Evolutionary conservation across 2,797 vertebrate species (phyloP), one percentile per base, ranked within the genome.

Genomic region (Acanthopagrus latus): DNA sequence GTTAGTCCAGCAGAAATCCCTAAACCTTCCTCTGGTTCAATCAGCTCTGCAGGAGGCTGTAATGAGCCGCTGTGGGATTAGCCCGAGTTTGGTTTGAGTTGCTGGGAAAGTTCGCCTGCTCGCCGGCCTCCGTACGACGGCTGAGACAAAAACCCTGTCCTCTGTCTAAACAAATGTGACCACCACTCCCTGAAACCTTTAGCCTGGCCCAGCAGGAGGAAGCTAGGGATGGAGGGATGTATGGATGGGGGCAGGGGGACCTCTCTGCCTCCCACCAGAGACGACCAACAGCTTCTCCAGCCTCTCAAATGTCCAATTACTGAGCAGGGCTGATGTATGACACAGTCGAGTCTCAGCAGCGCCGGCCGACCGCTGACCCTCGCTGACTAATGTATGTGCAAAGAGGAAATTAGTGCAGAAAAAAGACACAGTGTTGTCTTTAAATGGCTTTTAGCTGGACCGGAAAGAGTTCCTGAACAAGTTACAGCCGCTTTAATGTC

Each of bases 1-100:
- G 83, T 84, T 76, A 48, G 81, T 84, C 85, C 90, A 71, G 81
- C 88, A 93, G 54, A 92, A 92, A 89, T 82, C 90, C 89, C 81
- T 86, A 89, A 89, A 90, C 88, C 92, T 84, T 87, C 77, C 81
- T 74, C 78, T 75, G 48, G 51, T 71, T 64, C 88, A 89, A 93
- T 93, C 90, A 84, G 76, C 86, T 55, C 76, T 69, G 92, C 88
- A 89, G 80, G 88, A 85, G 78, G 76, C 89, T 82, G 91, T 95
- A 94, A 96, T 90, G 92, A 95, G 94, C 89, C 85, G 71, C 74
- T 78, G 48, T 88, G 94, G 94, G 94, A 95, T 93, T 92, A 91
- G 69, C 62, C 82, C 56, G 64, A 88, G 91, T 90, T 94, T 93
- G 88, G 87, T 86, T 65, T 81, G 72, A 89, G 43, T 29, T 56